Conservation (phyloP, 2,113 vertebrate genomes). For the Lepus timidus region DNA sequence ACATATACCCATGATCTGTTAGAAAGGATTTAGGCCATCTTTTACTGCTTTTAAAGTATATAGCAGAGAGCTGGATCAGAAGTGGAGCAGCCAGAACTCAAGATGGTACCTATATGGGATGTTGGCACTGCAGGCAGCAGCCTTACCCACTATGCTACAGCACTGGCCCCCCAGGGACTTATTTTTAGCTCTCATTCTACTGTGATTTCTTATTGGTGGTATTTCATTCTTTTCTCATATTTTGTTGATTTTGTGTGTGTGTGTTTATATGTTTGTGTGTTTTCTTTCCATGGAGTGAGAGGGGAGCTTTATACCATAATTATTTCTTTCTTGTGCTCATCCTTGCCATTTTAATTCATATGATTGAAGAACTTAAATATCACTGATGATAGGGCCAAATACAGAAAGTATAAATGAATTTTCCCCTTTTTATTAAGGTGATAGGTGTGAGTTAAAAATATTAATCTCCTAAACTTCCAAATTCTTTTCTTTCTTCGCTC, state of each 20-base stretch:
- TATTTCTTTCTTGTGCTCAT: neutral
- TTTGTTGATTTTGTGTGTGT: neutral
- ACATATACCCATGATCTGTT: neutral
- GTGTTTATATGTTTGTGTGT: neutral
- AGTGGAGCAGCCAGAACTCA: too few relatives aligned
- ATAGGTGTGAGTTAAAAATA: neutral
- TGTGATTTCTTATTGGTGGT: neutral
- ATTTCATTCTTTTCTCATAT: neutral
- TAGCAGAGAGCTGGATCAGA: too few relatives aligned
- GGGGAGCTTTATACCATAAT: neutral
- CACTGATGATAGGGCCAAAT: neutral
- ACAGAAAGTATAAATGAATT: neutral
- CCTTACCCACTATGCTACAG: too few relatives aligned
- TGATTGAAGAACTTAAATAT: neutral
- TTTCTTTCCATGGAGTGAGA: neutral
- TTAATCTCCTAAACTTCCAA: neutral
- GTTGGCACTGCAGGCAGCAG: too few relatives aligned
- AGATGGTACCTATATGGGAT: too few relatives aligned
- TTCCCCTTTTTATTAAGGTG: neutral
- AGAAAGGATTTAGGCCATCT: too few relatives aligned
- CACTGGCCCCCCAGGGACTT: neutral
- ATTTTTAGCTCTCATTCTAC: neutral
- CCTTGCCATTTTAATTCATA: neutral
- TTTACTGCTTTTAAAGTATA: too few relatives aligned
- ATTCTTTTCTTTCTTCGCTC: neutral